Evolutionary conservation across 2,797 vertebrate species (phyloP), one percentile per base, ranked within the genome.

Genomic region (Tiaroga cobitis): DNA sequence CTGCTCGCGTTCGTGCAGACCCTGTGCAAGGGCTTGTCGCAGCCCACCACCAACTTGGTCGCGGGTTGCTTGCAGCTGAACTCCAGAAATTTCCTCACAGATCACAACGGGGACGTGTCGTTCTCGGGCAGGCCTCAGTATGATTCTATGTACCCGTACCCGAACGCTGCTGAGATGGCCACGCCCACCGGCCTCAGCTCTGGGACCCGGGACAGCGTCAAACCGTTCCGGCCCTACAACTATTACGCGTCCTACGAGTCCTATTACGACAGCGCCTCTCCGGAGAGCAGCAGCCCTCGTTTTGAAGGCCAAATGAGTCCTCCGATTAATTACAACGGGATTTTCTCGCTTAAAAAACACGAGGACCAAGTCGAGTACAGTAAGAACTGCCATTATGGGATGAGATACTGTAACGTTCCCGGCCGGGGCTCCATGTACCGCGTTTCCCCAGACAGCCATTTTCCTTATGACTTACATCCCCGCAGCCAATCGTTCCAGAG

Each of bases 21-120:
- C 93, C 93, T 99, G 92, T 99, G 98, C 93, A 99, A 99, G 94
- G 98, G 98, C 94, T 95, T 99, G 91, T 99, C 98, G 37, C 98
- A 99, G 93, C 98, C 98, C 63, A 99, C 98, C 2, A 99, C 98
- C 94, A 99, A 99, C 94, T 96, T 99, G 93, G 98, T 99, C 90
- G 98, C 98, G 1, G 98, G 98, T 26, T 99, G 98, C 92, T 94
- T 99, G 94, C 98, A 99, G 94, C 96, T 99, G 87, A 99, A 99
- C 88, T 96, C 98, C 88, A 95, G 98, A 90, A 98, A 97, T 89
- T 99, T 99, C 94, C 96, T 99, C 90, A 97, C 97, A 90, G 97
- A 98, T 90, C 97, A 98, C 91, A 96, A 96, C 13, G 97, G 97
- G 8, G 97, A 99, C 90, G 93, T 95, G 39, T 91, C 96, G 83